A percentile compares a stretch with the other conserved stretches of the same genome.
phyloP scores from a whole-genome alignment of 2,888 invertebrate species.

The Drosophila anomelani region DNA sequence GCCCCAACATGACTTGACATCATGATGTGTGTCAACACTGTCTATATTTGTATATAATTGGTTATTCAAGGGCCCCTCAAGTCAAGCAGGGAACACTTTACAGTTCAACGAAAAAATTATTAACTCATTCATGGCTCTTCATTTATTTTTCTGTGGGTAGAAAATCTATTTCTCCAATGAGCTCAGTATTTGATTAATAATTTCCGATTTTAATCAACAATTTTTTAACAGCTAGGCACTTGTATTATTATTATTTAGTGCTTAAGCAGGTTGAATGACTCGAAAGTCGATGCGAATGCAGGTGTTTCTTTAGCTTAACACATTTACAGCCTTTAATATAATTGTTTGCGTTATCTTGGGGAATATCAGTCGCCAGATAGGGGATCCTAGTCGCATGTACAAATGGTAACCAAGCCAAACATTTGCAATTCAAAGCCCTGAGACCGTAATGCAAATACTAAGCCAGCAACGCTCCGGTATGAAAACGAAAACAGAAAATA shows the following conservation, averaged over 20 bases:
- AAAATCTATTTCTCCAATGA: not conserved
- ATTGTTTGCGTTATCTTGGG: slow-evolving; percentile 11
- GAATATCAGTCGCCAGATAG: slow-evolving; percentile 17
- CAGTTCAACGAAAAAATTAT: slow-evolving; percentile 2
- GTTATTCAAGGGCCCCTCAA: slow-evolving; percentile 27
- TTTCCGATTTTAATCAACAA: not conserved
- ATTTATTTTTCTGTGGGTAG: slow-evolving; percentile 17
- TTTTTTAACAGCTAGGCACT: slow-evolving; percentile 12
- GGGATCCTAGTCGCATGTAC: slow-evolving; percentile 4
- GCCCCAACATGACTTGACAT: slow-evolving; percentile 11
- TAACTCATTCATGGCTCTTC: slow-evolving; percentile 24
- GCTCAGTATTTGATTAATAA: not conserved
- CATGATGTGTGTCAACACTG: slow-evolving; percentile 43
- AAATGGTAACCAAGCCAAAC: slow-evolving; percentile 38
- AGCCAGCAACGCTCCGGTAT: not conserved
- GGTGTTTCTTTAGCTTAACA: slow-evolving; percentile 42
- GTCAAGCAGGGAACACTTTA: slow-evolving; percentile 9
- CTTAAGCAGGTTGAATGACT: slow-evolving; percentile 51
- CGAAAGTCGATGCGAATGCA: slow-evolving; percentile 13
- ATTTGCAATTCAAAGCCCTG: slow-evolving; percentile 51
- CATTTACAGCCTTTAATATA: slow-evolving; percentile 14
- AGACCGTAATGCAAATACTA: slow-evolving; percentile 38
- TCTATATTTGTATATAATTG: slow-evolving; percentile 29
- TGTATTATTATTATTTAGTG: slow-evolving; percentile 45
- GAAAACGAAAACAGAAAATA: slow-evolving; percentile 7